phyloP scores from a whole-genome alignment of 2,888 invertebrate species.

The Cephus rjabovi region DNA sequence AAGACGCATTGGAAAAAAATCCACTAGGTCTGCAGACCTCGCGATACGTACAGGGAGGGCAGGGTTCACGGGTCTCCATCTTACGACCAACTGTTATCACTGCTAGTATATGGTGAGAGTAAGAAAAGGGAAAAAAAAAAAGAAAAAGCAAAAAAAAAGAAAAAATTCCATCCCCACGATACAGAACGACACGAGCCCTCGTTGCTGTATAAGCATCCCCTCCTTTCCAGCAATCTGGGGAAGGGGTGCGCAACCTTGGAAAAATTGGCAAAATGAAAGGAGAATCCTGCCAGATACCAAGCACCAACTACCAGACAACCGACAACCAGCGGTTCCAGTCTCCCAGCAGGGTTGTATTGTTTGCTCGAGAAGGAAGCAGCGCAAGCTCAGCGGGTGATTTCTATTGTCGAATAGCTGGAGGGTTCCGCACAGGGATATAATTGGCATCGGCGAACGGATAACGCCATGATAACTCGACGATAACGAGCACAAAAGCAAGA shows the following conservation, averaged over 20 bases:
- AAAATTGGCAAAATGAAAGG: neutral
- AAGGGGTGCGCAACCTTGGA: neutral
- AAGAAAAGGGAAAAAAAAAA: conserved; percentile 5
- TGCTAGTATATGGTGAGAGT: neutral
- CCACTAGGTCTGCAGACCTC: neutral
- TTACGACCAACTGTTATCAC: neutral
- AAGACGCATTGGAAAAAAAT: neutral
- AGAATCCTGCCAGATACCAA: neutral
- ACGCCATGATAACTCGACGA: conserved; percentile 48
- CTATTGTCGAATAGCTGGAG: conserved; percentile 45
- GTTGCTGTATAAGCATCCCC: neutral
- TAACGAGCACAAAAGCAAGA: conserved; percentile 52
- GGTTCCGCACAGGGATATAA: conserved; percentile 37
- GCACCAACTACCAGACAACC: neutral
- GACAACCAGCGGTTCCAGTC: neutral
- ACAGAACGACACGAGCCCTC: neutral
- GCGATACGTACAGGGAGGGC: neutral
- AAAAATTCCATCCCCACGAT: neutral
- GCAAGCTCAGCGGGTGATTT: conserved; percentile 50
- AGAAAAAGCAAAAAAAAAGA: too few relatives aligned
- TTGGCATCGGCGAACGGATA: conserved; percentile 45
- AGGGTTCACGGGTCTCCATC: neutral
- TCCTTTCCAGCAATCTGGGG: neutral
- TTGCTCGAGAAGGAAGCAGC: conserved; percentile 16
- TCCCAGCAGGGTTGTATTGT: conserved; percentile 33